Conservation (phyloP, 2,888 invertebrate genomes). For the Brassicogethes aeneus region DNA sequence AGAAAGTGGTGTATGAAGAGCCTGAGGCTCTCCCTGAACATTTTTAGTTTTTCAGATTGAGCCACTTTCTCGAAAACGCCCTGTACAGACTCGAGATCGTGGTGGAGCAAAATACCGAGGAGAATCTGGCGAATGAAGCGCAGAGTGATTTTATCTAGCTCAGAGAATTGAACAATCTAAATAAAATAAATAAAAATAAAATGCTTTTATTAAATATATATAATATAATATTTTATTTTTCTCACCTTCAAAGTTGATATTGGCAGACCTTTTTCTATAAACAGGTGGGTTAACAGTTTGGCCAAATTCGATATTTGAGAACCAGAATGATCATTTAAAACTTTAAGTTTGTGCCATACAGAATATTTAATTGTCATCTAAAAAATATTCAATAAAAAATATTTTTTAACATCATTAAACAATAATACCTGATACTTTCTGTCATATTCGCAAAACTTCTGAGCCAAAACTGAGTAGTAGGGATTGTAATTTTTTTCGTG, state of each 20-base stretch:
- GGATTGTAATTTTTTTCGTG: conserved; percentile 78
- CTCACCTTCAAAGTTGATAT: conserved; percentile 78
- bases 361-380: conserved; percentile 82
- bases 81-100: conserved; percentile 49
- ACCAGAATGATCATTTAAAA: conserved; percentile 55
- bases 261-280: conserved; percentile 67
- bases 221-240: conserved; percentile 2
- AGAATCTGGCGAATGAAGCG: conserved; percentile 71
- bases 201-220: neutral
- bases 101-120: conserved; percentile 60
- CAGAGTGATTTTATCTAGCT: conserved; percentile 71
- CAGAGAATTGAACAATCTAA: conserved; percentile 78
- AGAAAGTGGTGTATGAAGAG: conserved; percentile 85
- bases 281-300: conserved; percentile 68
- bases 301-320: conserved; percentile 66
- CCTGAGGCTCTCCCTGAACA: conserved; percentile 74
- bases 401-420: neutral
- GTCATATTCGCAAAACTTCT: conserved; percentile 76
- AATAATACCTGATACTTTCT: conserved; percentile 66
- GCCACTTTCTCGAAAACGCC: conserved; percentile 67
- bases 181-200: conserved; percentile 17
- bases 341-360: conserved; percentile 87
- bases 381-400: conserved; percentile 9
- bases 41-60: conserved; percentile 61
- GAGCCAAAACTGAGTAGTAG: conserved; percentile 74